Percentiles rank a stretch among this genome's conserved stretches.
Evolutionary conservation across 2,113 vertebrate species (phyloP).

Genomic region (Eulemur macaco): DNA sequence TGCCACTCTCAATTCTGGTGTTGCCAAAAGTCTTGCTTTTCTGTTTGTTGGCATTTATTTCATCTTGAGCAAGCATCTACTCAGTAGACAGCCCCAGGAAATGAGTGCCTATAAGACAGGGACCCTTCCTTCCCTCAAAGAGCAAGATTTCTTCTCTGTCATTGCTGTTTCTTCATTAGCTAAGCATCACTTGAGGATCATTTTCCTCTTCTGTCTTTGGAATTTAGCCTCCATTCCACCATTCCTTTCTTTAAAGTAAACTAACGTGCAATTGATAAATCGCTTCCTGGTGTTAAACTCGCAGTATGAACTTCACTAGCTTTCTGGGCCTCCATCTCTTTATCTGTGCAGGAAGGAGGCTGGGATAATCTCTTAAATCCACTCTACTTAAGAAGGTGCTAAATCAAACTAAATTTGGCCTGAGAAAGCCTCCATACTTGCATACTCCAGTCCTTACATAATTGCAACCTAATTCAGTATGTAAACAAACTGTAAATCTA

Average conservation of each 20-base stretch:
- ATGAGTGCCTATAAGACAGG: rapidly evolving
- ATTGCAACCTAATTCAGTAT: neutral
- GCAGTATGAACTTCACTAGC: neutral
- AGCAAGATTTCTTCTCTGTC: neutral
- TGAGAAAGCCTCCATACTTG: neutral
- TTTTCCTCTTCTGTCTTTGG: neutral
- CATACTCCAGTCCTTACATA: neutral
- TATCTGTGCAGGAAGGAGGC: neutral
- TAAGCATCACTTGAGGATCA: too few relatives aligned
- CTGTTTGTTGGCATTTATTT: rapidly evolving
- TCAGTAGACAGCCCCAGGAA: neutral
- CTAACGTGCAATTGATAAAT: neutral
- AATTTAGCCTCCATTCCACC: neutral
- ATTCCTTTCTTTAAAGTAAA: neutral
- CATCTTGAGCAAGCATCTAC: rapidly evolving
- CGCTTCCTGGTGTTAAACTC: neutral
- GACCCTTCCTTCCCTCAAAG: neutral
- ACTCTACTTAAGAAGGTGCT: neutral
- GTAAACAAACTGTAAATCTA: neutral
- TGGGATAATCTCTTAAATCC: neutral
- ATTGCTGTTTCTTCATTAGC: neutral
- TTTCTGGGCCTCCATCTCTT: neutral
- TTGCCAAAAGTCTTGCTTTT: neutral
- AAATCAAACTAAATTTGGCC: neutral
- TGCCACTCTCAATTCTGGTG: neutral